phyloP scores from a whole-genome alignment of 2,888 invertebrate genomes.

The Xestobium rufovillosum region DNA sequence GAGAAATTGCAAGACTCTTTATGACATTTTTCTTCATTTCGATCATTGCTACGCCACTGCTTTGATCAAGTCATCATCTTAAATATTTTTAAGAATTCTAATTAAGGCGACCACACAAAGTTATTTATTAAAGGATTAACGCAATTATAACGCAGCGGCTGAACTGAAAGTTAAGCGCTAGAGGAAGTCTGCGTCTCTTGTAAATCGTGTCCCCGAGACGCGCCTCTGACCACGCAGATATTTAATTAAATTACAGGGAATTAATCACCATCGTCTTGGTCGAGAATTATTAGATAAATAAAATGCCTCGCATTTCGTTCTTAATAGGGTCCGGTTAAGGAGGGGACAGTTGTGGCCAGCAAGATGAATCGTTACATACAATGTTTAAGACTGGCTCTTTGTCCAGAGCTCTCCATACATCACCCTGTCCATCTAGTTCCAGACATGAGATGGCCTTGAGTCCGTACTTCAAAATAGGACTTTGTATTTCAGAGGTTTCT shows the following conservation, averaged over 20 bases:
- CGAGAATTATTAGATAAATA: not conserved
- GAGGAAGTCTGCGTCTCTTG: no score
- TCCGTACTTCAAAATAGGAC: conserved; percentile 20
- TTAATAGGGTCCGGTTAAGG: not conserved
- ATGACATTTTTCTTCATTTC: no score
- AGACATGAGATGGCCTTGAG: conserved; percentile 27
- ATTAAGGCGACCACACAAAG: no score
- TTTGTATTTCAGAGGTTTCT: conserved; percentile 20
- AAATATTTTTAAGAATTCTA: no score
- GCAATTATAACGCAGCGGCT: no score
- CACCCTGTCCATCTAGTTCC: conserved; percentile 31
- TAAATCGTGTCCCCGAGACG: no score
- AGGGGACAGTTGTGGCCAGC: conserved; percentile 28
- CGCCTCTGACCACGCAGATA: not conserved
- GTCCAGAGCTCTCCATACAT: conserved; percentile 30
- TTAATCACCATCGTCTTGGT: not conserved
- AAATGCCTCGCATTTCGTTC: not conserved
- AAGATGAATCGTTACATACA: conserved; percentile 34
- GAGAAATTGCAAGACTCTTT: no score
- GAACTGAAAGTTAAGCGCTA: no score
- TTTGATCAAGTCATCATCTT: no score
- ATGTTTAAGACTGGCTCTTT: conserved; percentile 33
- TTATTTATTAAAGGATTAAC: no score
- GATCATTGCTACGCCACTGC: no score
- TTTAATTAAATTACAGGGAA: not conserved